Evolutionary conservation across 2,797 vertebrate species (phyloP).

Genomic region (Clarias fuscus): DNA sequence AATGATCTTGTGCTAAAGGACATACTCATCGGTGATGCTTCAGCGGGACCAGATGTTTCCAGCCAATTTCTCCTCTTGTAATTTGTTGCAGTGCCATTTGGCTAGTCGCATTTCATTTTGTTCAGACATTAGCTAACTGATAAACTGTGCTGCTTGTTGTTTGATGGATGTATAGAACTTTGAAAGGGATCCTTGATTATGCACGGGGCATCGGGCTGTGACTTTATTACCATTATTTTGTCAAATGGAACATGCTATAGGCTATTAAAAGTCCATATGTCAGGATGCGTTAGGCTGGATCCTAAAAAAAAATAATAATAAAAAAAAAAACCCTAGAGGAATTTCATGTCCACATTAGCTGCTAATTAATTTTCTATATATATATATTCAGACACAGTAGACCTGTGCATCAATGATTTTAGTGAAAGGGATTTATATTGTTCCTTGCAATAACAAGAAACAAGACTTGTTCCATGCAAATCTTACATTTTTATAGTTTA

Average conservation of each 20-base stretch:
- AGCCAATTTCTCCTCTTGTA: slow-evolving; percentile 18
- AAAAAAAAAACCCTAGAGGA: neutral
- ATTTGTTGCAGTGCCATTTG: slow-evolving; percentile 14
- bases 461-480: neutral
- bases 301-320: neutral
- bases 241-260: neutral
- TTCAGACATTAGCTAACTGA: neutral
- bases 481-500: neutral
- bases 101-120: slow-evolving; percentile 8
- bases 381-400: neutral
- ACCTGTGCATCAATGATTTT: neutral
- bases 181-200: neutral
- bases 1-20: neutral
- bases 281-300: neutral
- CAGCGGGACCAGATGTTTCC: slow-evolving; percentile 8
- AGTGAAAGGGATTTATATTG: neutral
- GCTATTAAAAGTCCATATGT: neutral
- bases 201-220: neutral
- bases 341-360: too few species aligned
- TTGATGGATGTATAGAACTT: neutral
- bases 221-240: neutral
- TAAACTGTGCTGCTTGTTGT: slow-evolving; percentile 1
- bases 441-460: neutral
- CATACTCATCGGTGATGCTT: neutral
- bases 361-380: neutral